phyloP scores from a whole-genome alignment of 30 jellyfish, hydroid and myxozoan genomes.

The Cassiopea xamachana region DNA sequence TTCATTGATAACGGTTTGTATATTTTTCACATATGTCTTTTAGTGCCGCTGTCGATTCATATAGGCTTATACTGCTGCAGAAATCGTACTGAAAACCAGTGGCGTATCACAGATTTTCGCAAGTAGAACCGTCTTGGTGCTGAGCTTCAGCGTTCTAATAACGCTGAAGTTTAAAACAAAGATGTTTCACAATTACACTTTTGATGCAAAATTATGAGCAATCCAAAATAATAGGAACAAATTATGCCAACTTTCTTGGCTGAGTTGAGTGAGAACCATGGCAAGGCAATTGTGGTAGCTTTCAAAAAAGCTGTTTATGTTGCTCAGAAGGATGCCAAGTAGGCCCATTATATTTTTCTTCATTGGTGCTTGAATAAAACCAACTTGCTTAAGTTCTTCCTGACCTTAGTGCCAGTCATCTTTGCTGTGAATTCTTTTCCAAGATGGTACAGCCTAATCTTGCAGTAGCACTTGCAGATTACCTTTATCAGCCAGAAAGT shows the following conservation, averaged over 20 bases:
- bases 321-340: neutral
- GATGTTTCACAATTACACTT: too few relatives aligned
- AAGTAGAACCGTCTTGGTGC: neutral
- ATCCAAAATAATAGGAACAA: neutral
- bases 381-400: slow-evolving; percentile 36
- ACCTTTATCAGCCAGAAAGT: slow-evolving; percentile 27
- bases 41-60: neutral
- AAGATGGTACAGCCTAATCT: slow-evolving; percentile 46
- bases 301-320: slow-evolving; percentile 17
- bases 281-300: slow-evolving; percentile 6
- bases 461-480: slow-evolving; percentile 54
- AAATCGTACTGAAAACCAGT: neutral
- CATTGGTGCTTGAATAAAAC: slow-evolving; percentile 62
- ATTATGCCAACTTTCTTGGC: neutral
- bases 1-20: neutral
- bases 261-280: neutral
- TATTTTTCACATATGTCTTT: neutral
- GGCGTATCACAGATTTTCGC: neutral
- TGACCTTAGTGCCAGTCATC: slow-evolving; percentile 17
- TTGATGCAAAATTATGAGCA: neutral
- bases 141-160: neutral
- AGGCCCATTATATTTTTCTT: neutral
- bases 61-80: neutral
- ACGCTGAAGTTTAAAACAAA: neutral
- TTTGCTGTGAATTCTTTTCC: slow-evolving; percentile 26